Base-by-base conservation (phyloP, 2,113 vertebrate genomes). In the Pheucticus melanocephalus region DNA sequence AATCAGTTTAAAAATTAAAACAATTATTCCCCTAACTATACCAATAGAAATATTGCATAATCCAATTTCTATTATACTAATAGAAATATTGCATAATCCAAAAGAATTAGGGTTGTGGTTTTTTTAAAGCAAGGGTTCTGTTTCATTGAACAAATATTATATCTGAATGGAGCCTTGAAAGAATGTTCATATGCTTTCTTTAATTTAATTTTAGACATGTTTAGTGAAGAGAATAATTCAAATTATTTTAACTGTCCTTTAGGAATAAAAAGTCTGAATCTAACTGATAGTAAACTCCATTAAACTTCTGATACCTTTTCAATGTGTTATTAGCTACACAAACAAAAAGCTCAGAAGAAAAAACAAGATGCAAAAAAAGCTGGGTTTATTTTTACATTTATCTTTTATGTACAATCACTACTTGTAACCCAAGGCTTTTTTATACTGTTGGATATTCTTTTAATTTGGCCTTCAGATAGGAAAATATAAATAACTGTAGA, bases 151-250 rank as follows among this genome's bases (percentile, higher is more conserved):
- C 27, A 68, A 28, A 4, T 92, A 45, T 78, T 82, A 30, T 51
- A 66, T 44, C 47, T 31, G 37, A 86, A 81, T 4, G 69, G 18
- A 79, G 14, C 17, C 30, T 81, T 82, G 27, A 61, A 87, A 96
- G 7, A 80, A 68, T 14, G 23, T 65, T 78, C 44, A 56, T 14
- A 7, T 54, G 20, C 18, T 96, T 94, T 73, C 44, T 88, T 73
- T 72, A 65, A 53, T 25, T 92, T 76, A 30, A 80, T 83, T 96
- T 95, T 92, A 84, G 50, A n/a, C 15, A 42, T 50, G 35, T 70
- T 86, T 73, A 94, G 47, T 53, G n/a, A 94, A 61, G 13, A 63
- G 33, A 92, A 78, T 24, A 94, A 89, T 88, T 95, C 35, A 94
- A 85, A 93, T 82, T 64, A 75, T 93, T 94, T 66, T 53, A 60